Evolutionary conservation across 2,888 invertebrate genomes (phyloP), one percentile per base, ranked within the genome.

Genomic region (Leptarthrus brevirostris): DNA sequence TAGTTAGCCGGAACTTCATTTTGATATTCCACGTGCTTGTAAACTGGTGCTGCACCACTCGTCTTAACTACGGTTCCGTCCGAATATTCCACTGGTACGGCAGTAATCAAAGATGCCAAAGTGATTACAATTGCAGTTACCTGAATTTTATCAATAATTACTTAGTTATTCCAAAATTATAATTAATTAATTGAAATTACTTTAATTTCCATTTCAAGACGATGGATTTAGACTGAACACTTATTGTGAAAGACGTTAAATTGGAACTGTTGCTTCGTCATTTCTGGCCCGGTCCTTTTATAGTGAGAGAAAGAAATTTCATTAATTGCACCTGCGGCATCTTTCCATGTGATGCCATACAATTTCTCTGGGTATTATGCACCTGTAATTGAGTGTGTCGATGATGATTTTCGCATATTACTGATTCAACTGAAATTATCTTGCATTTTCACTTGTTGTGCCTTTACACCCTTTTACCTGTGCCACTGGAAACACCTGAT

Each of bases 1-100:
- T 87, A 87, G 72, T 85, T 84, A 20, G 85, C 86, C 70, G 86
- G 86, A 1, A 84, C 86, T 12, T 83, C 79, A 10, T 83, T 80
- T 36, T 77, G 77, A 30, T 82, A 74, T 76, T 83, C 82, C 20
- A 82, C 77, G 47, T 78, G 75, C 20, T 75, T 77, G 1, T 74
- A 20, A n/a, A 61, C 70, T 14, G 76, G 72, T 14, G 75, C 72
- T 12, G 40, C 40, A 53, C 12, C 47, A 10, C 30, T 24, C 14
- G 47, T 44, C 24, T 73, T 34, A 8, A 75, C 73, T 36, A 61
- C 61, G 22, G 64, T 54, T 18, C 70, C 74, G 8, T 58, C 58
- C 3, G 34, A 18, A 10, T 58, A 58, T 58, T 58, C 58, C 34
- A 58, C 58, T 0, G 58, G 58, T 12, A 36, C 12, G 18, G 58